These are phyloP conservation scores for Monochamus saltuarius DNA, from an alignment of 1,140 invertebrate genomes.

Conservation along the genomic window DNA sequence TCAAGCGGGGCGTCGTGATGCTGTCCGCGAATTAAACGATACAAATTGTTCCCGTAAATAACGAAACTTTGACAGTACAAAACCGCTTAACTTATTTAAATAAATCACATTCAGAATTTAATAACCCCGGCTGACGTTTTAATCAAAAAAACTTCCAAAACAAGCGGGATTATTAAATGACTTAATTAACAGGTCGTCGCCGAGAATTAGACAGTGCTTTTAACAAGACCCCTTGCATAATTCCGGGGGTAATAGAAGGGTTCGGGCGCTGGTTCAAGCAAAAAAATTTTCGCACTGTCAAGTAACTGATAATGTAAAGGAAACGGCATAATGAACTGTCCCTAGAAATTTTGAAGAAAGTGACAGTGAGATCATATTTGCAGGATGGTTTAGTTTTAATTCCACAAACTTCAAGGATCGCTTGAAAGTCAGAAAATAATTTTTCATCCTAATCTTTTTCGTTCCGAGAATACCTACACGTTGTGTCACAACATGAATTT, in stretches of 20 bases:
- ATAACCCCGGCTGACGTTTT: slow-evolving; percentile 26
- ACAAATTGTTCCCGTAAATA: slow-evolving; percentile 24
- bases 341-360: too few relatives aligned
- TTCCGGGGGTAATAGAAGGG: background rate
- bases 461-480: too few relatives aligned
- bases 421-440: too few relatives aligned
- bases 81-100: slow-evolving; percentile 28
- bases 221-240: slow-evolving; percentile 19
- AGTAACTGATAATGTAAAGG: too few relatives aligned
- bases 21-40: slow-evolving; percentile 13
- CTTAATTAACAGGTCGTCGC: slow-evolving; percentile 28
- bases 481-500: too few relatives aligned
- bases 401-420: too few relatives aligned
- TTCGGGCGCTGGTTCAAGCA: background rate
- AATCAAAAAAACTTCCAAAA: slow-evolving; percentile 25
- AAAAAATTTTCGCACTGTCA: too few relatives aligned
- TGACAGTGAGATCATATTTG: too few relatives aligned
- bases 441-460: too few relatives aligned
- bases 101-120: slow-evolving; percentile 29
- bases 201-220: slow-evolving; percentile 23
- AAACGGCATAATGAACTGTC: too few relatives aligned
- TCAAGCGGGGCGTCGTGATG: background rate
- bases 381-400: too few relatives aligned
- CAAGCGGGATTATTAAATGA: slow-evolving; percentile 23
- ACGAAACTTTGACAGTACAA: slow-evolving; percentile 21